Base-by-base conservation (phyloP, 2,113 vertebrate genomes). In the Echinops telfairi region DNA sequence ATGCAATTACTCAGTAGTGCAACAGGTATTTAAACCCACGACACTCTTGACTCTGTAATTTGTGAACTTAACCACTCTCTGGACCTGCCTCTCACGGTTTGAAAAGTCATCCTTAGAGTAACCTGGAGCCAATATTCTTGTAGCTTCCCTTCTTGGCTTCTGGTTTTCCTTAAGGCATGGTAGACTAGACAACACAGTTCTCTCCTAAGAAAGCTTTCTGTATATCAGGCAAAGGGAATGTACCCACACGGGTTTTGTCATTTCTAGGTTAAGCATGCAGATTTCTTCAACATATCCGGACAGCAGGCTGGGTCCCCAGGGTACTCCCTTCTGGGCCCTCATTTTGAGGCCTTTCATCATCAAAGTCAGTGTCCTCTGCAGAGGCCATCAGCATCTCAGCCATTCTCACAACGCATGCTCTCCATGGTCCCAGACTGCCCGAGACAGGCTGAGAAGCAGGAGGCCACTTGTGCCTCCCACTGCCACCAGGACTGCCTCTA, bases 381-480 rank as follows among this genome's bases (percentile, higher is more conserved):
- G 58, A 14, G 3, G 22, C 73, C 7, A 0, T 19, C 14, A 2
- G 16, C 0, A 1, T 66, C 33, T 29, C 40, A n/a, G 29, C 25
- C 47, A 58, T 27, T 62, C 6, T 3, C 25, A 82, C 27, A 25
- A 3, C 12, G 5, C 22, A 25, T 7, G 4, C 38, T 22, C 19
- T 2, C 2, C 60, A 2, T 23, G 12, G 0, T 2, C 6, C 75
- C 23, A 62, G 36, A 7, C 19, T 1, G 12, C 12, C 0, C 11
- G 9, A 22, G 10, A 73, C 8, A 14, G 38, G 8, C 43, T 0
- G 2, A 57, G 36, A 3, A 20, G 58, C 20, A 43, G 4, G 40
- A 76, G 19, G 17, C 31, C 9, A 1, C 53, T 11, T 23, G 25
- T 12, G 64, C 36, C 25, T 40, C 68, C 27, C 1, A 2, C 23